These are phyloP conservation scores for Dasypolia templi DNA, from an alignment of 2,888 invertebrate species.

Conservation along the genomic window DNA sequence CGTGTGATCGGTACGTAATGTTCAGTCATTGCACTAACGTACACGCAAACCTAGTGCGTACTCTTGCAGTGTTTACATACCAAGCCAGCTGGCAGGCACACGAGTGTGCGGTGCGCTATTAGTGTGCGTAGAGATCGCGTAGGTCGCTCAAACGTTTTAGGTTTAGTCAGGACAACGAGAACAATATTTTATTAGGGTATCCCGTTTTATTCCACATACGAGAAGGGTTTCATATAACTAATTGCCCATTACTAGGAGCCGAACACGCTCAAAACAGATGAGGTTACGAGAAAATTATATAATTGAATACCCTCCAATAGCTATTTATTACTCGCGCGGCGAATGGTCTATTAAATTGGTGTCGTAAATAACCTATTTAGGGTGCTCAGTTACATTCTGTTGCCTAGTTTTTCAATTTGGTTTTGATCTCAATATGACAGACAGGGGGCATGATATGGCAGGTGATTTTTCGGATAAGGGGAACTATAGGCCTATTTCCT, in stretches of 20 bases:
- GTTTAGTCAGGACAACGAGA: slow-evolving; percentile 30
- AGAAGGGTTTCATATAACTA: slow-evolving; percentile 58
- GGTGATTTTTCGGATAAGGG: too few species aligned
- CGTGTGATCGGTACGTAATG: too few species aligned
- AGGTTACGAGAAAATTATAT: slow-evolving; percentile 51
- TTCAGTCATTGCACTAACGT: too few species aligned
- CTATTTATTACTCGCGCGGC: slow-evolving; percentile 8
- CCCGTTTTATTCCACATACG: slow-evolving; percentile 51
- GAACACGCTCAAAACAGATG: slow-evolving; percentile 43
- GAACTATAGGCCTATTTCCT: too few species aligned
- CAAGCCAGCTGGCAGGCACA: too few species aligned
- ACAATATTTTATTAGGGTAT: slow-evolving; percentile 53
- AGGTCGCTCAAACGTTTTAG: too few species aligned
- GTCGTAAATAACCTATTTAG: slow-evolving; percentile 51
- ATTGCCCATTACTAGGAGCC: slow-evolving; percentile 55
- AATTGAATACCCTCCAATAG: slow-evolving; percentile 46
- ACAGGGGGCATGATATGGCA: too few species aligned
- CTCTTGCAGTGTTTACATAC: too few species aligned
- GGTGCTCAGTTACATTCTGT: slow-evolving; percentile 23
- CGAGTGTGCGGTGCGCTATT: too few species aligned
- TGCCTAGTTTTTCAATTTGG: slow-evolving; percentile 30
- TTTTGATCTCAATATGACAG: slow-evolving; percentile 10
- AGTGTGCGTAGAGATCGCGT: too few species aligned
- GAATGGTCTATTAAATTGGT: slow-evolving; percentile 44
- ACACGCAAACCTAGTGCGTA: too few species aligned